These are phyloP conservation scores for Ascidia mentula DNA, from an alignment of 23 tunicate species.

Conservation along the genomic window DNA sequence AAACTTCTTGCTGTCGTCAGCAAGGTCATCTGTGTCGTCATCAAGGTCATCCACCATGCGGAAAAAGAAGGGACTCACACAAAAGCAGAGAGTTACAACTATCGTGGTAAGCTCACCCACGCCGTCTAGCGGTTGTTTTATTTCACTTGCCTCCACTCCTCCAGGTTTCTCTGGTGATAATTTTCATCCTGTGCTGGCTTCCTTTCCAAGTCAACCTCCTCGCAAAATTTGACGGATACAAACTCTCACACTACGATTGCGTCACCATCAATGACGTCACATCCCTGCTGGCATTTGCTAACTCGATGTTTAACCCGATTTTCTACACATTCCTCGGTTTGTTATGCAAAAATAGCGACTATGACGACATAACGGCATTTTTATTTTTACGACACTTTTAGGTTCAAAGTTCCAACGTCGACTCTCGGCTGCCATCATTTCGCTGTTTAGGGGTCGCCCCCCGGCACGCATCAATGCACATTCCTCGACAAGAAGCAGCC, in stretches of 20 bases:
- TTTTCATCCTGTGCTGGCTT: constrained; percentile 48
- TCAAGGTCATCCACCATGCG: neutral
- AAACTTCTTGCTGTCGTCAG: neutral
- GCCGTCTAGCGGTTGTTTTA: neutral
- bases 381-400: no score
- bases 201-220: constrained; percentile 34
- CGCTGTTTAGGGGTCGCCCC: neutral
- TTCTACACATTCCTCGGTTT: constrained; percentile 74
- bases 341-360: neutral
- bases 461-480: neutral
- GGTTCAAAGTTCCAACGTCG: neutral
- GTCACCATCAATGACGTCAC: constrained; percentile 12
- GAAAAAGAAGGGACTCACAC: constrained; percentile 8
- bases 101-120: constrained; percentile 63
- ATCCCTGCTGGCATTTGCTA: constrained; percentile 45
- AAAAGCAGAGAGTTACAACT: constrained; percentile 43
- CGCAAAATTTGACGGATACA: constrained; percentile 8
- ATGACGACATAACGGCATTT: neutral
- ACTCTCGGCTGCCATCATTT: neutral
- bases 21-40: neutral
- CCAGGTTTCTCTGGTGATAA: constrained; percentile 47
- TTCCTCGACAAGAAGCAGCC: neutral
- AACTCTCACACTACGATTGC: constrained; percentile 19
- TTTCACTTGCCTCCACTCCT: no score
- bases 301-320: constrained; percentile 71